These are phyloP conservation scores for Biston betularia DNA, from an alignment of 2,888 invertebrate genomes.

Conservation along the genomic window DNA sequence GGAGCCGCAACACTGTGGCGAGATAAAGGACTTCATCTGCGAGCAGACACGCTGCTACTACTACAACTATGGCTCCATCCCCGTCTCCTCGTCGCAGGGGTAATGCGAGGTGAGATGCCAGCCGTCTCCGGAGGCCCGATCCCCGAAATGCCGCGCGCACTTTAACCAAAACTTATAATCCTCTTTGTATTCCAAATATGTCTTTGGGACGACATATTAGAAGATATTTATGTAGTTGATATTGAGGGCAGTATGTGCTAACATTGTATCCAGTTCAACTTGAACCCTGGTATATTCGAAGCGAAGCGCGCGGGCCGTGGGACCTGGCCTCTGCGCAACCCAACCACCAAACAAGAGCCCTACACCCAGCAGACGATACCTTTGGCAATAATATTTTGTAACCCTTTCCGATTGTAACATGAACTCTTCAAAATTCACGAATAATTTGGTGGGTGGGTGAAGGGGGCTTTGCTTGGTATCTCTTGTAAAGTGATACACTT, in stretches of 20 bases:
- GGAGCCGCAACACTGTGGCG: constrained; percentile 93
- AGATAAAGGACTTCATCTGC: constrained; percentile 95
- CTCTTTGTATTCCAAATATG: constrained; percentile 35
- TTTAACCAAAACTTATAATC: constrained; percentile 38
- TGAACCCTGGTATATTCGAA: constrained; percentile 54
- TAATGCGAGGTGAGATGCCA: constrained; percentile 93
- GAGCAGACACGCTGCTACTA: constrained; percentile 96
- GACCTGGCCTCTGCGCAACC: constrained; percentile 83
- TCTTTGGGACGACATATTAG: constrained; percentile 48
- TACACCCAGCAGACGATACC: constrained; percentile 76
- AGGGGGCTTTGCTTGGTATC: constrained; percentile 87
- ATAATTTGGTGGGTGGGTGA: constrained; percentile 86
- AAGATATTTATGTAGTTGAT: constrained; percentile 53
- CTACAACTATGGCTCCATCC: constrained; percentile 96
- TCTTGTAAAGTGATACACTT: constrained; percentile 53
- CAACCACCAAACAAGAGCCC: constrained; percentile 87
- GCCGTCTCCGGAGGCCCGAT: constrained; percentile 84
- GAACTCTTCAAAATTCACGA: constrained; percentile 65
- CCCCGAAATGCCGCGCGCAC: constrained; percentile 81
- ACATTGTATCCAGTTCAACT: constrained; percentile 52
- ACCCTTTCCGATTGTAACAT: constrained; percentile 32
- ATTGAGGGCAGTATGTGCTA: constrained; percentile 61
- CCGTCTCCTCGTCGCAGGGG: constrained; percentile 96
- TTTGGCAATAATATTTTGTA: constrained; percentile 57
- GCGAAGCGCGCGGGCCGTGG: constrained; percentile 79